Evolutionary conservation across 1,140 invertebrate genomes (phyloP).

Genomic region (Magallana ariakensis): DNA sequence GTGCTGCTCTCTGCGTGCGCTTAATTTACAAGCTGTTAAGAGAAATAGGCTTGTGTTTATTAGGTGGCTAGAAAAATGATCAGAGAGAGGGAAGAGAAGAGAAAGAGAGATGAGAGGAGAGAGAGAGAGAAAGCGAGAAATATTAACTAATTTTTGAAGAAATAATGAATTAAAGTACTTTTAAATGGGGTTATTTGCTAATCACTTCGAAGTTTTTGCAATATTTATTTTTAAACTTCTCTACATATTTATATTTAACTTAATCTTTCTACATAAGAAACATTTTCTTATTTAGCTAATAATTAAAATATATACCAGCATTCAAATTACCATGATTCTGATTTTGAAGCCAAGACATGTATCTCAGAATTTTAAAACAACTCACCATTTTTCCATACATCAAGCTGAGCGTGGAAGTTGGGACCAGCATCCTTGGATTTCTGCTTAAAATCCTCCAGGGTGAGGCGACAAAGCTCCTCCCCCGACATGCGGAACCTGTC

Average conservation of each 20-base stretch:
- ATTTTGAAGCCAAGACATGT: too few relatives aligned
- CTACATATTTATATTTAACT: neutral
- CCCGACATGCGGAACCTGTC: slow-evolving; percentile 89
- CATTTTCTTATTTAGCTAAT: neutral
- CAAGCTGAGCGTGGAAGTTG: slow-evolving; percentile 91
- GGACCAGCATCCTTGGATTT: slow-evolving; percentile 88
- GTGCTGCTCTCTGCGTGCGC: neutral
- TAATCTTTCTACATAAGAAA: too few relatives aligned
- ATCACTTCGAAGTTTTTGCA: too few relatives aligned
- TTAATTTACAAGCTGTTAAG: neutral
- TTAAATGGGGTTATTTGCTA: too few relatives aligned
- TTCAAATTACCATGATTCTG: too few relatives aligned
- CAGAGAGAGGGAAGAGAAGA: too few relatives aligned
- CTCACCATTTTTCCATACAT: slow-evolving; percentile 93
- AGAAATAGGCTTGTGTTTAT: neutral
- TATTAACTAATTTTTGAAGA: too few relatives aligned
- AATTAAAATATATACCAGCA: too few relatives aligned
- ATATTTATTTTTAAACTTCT: neutral
- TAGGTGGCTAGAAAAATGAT: too few relatives aligned
- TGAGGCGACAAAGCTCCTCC: slow-evolving; percentile 86
- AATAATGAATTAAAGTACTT: too few relatives aligned
- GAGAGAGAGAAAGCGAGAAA: too few relatives aligned
- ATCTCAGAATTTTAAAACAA: neutral
- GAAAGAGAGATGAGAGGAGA: too few relatives aligned
- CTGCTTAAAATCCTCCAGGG: slow-evolving; percentile 91